These are phyloP conservation scores for Drosophila hamatofila DNA, from an alignment of 2,888 invertebrate genomes.

Conservation along the genomic window DNA sequence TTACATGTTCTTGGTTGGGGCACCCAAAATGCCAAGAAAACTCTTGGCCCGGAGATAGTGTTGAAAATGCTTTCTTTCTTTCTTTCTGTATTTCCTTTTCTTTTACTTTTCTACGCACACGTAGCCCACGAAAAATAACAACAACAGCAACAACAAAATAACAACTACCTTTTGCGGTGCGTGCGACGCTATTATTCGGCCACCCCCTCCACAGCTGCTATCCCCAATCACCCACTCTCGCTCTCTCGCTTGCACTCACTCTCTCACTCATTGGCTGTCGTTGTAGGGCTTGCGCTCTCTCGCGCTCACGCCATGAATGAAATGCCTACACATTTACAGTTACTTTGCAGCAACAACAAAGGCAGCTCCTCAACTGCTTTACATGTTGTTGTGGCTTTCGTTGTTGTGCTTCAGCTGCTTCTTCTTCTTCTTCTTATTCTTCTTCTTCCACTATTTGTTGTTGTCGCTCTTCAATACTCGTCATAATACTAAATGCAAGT, in stretches of 20 bases:
- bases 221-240: slow-evolving; percentile 7
- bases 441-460: slow-evolving; percentile 22
- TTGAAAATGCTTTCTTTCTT: slow-evolving; percentile 68
- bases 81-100: slow-evolving; percentile 20
- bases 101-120: slow-evolving; percentile 60
- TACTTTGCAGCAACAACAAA: slow-evolving; percentile 52
- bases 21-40: slow-evolving; percentile 40
- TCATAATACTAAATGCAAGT: slow-evolving; percentile 56
- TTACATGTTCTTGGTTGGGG: slow-evolving; percentile 7
- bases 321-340: slow-evolving; percentile 80
- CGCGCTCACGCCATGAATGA: slow-evolving; percentile 66
- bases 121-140: slow-evolving; percentile 50
- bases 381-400: slow-evolving; percentile 63
- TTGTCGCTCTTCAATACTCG: slow-evolving; percentile 37
- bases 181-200: slow-evolving; percentile 59
- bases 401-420: slow-evolving; percentile 15
- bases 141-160: slow-evolving; percentile 25
- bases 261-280: slow-evolving; percentile 1
- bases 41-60: slow-evolving; percentile 23
- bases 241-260: slow-evolving; percentile 15
- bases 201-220: neutral
- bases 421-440: slow-evolving; percentile 16
- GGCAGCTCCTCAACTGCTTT: slow-evolving; percentile 57
- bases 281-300: slow-evolving; percentile 28
- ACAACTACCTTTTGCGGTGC: slow-evolving; percentile 59